These are phyloP conservation scores for Micronisus gabar DNA, from an alignment of 2,113 vertebrate species.

Conservation along the genomic window DNA sequence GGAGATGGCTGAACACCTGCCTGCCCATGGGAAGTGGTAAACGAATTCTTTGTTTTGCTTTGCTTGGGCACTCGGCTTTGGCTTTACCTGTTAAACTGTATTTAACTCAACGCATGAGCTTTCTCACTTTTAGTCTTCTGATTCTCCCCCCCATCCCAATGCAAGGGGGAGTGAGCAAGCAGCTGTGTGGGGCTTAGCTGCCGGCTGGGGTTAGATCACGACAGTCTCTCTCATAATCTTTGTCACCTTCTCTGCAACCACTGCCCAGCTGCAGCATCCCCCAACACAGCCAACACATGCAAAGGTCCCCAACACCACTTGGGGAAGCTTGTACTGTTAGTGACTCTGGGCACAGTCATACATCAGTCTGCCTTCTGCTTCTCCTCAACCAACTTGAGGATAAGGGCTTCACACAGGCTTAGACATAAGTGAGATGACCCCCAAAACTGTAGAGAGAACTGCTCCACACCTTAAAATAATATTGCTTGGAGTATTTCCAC, in stretches of 20 bases:
- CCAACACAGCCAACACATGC: rapidly evolving
- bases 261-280: background rate
- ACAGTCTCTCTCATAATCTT: background rate
- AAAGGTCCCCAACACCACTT: background rate
- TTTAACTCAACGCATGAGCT: too few species aligned
- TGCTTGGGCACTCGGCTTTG: too few species aligned
- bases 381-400: background rate
- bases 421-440: background rate
- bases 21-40: too few species aligned
- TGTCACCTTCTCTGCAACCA: background rate
- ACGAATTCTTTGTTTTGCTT: too few species aligned
- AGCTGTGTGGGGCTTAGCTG: too few species aligned
- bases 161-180: too few species aligned
- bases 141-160: too few species aligned
- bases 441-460: background rate
- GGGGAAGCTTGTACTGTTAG: background rate
- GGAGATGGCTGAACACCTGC: too few species aligned
- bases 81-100: too few species aligned
- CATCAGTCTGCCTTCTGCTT: background rate
- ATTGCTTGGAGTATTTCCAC: background rate
- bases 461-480: background rate
- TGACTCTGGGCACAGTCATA: background rate
- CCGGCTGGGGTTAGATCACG: too few species aligned
- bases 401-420: background rate
- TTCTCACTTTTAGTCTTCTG: too few species aligned